These are phyloP conservation scores for Thecocarcelia acutangulata DNA, from an alignment of 2,888 invertebrate genomes.

Conservation along the genomic window DNA sequence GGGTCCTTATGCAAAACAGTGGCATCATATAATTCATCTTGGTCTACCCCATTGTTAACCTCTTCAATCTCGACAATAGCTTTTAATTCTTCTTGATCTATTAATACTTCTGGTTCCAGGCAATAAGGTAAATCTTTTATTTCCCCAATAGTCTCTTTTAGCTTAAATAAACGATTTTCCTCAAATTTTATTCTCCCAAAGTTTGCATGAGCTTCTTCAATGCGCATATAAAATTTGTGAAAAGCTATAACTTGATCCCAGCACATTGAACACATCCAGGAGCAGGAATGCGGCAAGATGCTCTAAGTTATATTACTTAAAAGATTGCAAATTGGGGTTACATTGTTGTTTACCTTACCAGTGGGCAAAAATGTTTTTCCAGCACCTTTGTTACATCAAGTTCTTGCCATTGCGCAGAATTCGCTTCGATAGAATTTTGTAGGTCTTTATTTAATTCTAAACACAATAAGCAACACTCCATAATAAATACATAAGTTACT, in stretches of 20 bases:
- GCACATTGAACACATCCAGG: constrained; percentile 43
- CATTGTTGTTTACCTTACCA: no score
- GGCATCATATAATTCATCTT: no score
- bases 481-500: no score
- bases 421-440: constrained; percentile 31
- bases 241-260: constrained; percentile 42
- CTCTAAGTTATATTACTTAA: no score
- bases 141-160: no score
- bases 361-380: constrained; percentile 51
- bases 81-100: no score
- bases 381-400: constrained; percentile 22
- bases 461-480: constrained; percentile 46
- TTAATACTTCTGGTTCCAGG: no score
- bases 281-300: background rate
- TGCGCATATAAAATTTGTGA: constrained; percentile 54
- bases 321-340: no score
- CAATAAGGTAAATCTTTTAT: no score
- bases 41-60: no score
- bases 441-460: constrained; percentile 47
- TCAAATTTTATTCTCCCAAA: constrained; percentile 45
- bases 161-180: constrained; percentile 10
- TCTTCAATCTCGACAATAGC: no score
- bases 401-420: constrained; percentile 42
- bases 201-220: constrained; percentile 48
- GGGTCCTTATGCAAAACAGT: no score